Evolutionary conservation across 2,888 invertebrate species (phyloP), one percentile per base, ranked within the genome.

Genomic region (Polymixis flavicincta): DNA sequence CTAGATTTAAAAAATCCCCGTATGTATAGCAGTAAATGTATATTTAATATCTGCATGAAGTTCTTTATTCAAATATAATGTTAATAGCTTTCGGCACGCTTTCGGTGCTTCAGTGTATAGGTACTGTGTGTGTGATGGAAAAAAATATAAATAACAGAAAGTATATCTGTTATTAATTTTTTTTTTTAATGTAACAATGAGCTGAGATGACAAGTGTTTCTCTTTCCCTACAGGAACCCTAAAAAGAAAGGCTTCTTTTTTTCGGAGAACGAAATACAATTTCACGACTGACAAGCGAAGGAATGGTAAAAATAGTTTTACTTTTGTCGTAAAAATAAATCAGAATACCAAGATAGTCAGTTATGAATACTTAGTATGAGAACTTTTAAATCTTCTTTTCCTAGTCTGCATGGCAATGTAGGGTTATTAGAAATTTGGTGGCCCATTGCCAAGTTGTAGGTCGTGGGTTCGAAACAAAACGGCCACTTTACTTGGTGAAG

Each of bases 261-360:
- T 52, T 32, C 14, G 13, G 19, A 19, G 45, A 64, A 45, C 11
- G 32, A 45, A 77, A 69, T 60, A 54, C 59, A 76, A 76, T 77
- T 77, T 60, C 78, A 68, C 77, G 69, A 60, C 45, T 37, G 59
- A 52, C 76, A 69, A 60, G 25, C 45, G 59, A 52, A 54, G 45
- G 45, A 77, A 48, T 37, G 77, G 52, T 11, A 28, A 68, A 77
- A 52, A 68, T 50, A 13, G 52, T 52, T 77, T 42, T 14, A 17
- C 1, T n/a, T 66, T 25, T 66, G 45, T 52, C 45, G 45, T 77
- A 37, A 45, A 68, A 25, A 25, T 42, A 59, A 37, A 77, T 52
- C 69, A 22, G 22, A 25, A 37, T 25, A 71, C n/a, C 48, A n/a
- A 50, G 19, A n/a, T 75, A 9, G 28, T 37, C 59, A 32, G 8